Base-by-base conservation (phyloP, 2,113 vertebrate genomes). In the Dipodomys ordii region DNA sequence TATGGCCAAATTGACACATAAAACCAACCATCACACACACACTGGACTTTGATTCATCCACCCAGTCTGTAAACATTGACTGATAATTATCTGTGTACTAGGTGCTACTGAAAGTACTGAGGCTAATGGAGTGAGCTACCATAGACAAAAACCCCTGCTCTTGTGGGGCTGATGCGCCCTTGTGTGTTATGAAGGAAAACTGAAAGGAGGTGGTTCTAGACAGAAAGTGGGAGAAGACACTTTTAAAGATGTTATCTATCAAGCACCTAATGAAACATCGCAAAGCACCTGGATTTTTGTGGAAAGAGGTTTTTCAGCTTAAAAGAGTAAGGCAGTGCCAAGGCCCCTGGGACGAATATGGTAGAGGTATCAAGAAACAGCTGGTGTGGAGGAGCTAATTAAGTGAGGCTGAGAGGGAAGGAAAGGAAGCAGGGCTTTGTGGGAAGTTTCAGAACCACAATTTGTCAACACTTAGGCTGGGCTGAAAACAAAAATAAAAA, bases 51-150 rank as follows among this genome's bases (percentile, higher is more conserved):
- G 49, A n/a, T 68, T 83, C 1, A 60, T 73, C 46, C 9, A 80
- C 79, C 83, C 30, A 62, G 80, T 88, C 30, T 76, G 39, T 90
- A 88, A 77, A 78, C 74, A 67, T 80, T 77, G 84, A 46, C 62
- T 25, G 76, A 67, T 25, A 1, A 77, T 23, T n/a, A 60, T 53
- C 72, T 69, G 10, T 74, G 32, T 44, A 25, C 62, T 60, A 65
- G 60, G 6, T 71, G 62, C 39, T 87, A 28, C 60, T 87, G 19
- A 64, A 76, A 68, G 76, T 92, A 6, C n/a, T 71, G 35, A 32
- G 62, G 49, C 69, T 74, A 69, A 28, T 32, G 30, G 18, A 74
- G 2, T 72, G 88, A 90, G 62, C 39, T 12, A 62, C 7, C 39
- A 16, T 16, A 83, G 69, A 44, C 22, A 53, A 68, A 60, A 20